Conservation (phyloP, 2,888 invertebrate species). For the Biston betularia region DNA sequence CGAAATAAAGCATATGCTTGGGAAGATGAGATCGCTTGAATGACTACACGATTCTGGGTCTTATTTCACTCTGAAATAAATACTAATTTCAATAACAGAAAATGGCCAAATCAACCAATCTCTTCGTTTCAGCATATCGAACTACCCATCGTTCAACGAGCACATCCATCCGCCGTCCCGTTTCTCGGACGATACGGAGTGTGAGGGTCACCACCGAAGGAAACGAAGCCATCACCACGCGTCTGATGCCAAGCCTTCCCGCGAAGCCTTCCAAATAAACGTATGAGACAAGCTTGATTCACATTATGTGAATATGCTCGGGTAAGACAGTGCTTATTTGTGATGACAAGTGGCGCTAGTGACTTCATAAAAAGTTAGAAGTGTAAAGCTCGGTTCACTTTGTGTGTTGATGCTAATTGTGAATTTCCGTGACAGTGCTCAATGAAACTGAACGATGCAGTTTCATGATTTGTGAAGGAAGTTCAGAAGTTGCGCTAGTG, state of each 20-base stretch:
- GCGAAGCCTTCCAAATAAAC: constrained; percentile 93
- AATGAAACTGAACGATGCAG: background rate
- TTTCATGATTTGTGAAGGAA: background rate
- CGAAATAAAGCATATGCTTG: constrained; percentile 22
- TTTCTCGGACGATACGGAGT: constrained; percentile 92
- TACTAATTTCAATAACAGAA: constrained; percentile 4
- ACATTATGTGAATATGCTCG: constrained; percentile 45
- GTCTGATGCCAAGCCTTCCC: constrained; percentile 82
- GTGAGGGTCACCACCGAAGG: constrained; percentile 81
- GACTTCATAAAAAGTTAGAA: background rate
- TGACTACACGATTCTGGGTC: background rate
- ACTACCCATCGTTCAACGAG: constrained; percentile 93
- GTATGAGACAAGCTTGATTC: constrained; percentile 81
- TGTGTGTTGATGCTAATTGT: background rate
- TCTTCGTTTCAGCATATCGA: constrained; percentile 88
- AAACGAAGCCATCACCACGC: constrained; percentile 69
- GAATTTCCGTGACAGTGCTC: background rate
- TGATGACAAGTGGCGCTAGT: constrained; percentile 16
- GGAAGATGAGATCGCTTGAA: constrained; percentile 40
- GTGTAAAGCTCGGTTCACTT: background rate
- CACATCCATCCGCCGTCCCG: constrained; percentile 94
- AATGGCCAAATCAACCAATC: constrained; percentile 27
- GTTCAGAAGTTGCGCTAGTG: background rate
- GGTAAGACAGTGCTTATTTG: constrained; percentile 26
- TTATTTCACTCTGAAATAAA: constrained; percentile 10